Conservation (phyloP, 2,888 invertebrate species). For the Eurytoma californica region DNA sequence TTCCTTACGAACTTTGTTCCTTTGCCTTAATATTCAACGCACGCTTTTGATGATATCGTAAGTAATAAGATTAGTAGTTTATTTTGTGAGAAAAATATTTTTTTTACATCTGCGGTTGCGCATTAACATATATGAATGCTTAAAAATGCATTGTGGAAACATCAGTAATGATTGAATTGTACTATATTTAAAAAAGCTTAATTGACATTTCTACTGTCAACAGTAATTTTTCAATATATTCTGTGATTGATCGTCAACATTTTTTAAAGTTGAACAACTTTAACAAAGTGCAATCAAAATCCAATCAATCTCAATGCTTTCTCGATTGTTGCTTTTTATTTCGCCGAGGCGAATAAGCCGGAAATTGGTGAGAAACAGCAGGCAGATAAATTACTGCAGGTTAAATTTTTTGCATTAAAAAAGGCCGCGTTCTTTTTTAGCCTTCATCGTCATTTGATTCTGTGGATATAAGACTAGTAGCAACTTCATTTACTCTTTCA, state of each 20-base stretch:
- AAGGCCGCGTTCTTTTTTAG: constrained; percentile 1
- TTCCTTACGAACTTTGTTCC: background rate
- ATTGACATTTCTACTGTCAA: too few relatives aligned
- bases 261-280: background rate
- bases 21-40: background rate
- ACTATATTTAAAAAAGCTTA: too few relatives aligned
- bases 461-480: background rate
- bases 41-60: background rate
- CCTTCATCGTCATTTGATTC: constrained; percentile 20
- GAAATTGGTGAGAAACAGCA: constrained; percentile 15
- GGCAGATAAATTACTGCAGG: background rate
- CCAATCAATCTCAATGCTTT: background rate
- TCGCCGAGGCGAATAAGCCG: background rate
- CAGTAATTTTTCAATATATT: too few relatives aligned
- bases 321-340: background rate
- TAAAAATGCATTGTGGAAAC: too few relatives aligned
- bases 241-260: too few relatives aligned
- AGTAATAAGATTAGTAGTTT: background rate
- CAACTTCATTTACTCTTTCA: too few relatives aligned
- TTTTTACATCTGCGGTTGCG: too few relatives aligned
- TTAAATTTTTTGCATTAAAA: constrained; percentile 12
- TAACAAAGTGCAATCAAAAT: constrained; percentile 23
- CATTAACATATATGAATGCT: too few relatives aligned
- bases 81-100: too few relatives aligned
- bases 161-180: too few relatives aligned